These are phyloP conservation scores for Oophaga pumilio DNA, from an alignment of 2,113 vertebrate species.

Conservation along the genomic window DNA sequence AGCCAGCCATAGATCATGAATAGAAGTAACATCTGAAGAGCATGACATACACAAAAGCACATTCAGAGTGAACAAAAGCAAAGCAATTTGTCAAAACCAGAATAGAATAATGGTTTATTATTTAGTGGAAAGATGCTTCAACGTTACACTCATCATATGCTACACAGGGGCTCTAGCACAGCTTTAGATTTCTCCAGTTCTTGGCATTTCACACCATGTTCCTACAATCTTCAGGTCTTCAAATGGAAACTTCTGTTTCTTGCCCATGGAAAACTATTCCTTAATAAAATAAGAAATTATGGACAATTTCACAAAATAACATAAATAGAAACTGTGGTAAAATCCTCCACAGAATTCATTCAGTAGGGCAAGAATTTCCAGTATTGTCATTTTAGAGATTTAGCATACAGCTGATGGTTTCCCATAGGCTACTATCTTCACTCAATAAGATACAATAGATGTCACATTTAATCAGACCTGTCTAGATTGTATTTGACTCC, in stretches of 20 bases:
- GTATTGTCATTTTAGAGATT: neutral
- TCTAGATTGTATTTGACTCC: no score
- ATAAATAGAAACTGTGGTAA: neutral
- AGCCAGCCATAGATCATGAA: neutral
- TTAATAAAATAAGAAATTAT: slow-evolving; percentile 28
- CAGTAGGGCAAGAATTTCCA: neutral
- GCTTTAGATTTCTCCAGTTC: slow-evolving; percentile 18
- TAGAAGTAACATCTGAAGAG: neutral
- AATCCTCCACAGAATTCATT: neutral
- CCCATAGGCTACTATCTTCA: neutral
- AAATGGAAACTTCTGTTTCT: slow-evolving; percentile 6
- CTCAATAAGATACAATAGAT: neutral
- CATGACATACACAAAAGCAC: neutral
- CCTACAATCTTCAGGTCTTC: slow-evolving; percentile 18
- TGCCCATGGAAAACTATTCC: slow-evolving; percentile 1
- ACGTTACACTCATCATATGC: slow-evolving; percentile 18
- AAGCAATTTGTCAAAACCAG: neutral
- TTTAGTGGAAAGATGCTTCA: slow-evolving; percentile 2
- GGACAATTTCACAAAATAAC: slow-evolving; percentile 10
- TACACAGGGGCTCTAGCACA: slow-evolving; percentile 1
- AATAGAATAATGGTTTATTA: slow-evolving; percentile 22
- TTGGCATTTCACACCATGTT: slow-evolving; percentile 19
- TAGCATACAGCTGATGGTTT: neutral
- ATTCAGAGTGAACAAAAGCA: neutral
- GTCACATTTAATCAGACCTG: no score